These are phyloP conservation scores for Marronus borbonicus DNA, from an alignment of 2,888 invertebrate genomes.

Conservation along the genomic window DNA sequence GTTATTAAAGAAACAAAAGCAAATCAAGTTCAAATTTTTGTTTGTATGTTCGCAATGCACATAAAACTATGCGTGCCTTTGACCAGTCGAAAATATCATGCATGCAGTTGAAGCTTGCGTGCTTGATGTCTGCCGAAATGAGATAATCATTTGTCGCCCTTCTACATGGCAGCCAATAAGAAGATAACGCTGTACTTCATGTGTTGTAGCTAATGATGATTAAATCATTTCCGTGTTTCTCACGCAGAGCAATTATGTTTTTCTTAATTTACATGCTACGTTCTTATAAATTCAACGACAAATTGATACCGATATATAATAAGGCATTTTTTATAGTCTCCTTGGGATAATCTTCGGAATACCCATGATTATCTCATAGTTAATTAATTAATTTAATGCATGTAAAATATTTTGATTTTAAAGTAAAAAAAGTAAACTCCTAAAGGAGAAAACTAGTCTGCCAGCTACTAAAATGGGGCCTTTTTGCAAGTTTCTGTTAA, in stretches of 20 bases:
- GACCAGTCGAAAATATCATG: constrained; percentile 53
- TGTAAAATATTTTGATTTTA: no score
- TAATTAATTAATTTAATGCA: no score
- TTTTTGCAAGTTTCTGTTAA: no score
- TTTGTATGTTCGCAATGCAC: background rate
- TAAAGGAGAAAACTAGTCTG: no score
- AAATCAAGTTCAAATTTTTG: no score
- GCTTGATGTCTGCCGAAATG: constrained; percentile 63
- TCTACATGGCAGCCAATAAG: constrained; percentile 32
- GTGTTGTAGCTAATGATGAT: constrained; percentile 36
- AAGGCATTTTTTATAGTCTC: no score
- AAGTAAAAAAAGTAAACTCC: no score
- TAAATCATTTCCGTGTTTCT: constrained; percentile 40
- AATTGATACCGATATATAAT: no score
- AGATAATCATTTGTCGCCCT: constrained; percentile 61
- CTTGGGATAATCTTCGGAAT: no score
- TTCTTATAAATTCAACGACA: background rate
- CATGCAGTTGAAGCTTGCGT: constrained; percentile 61
- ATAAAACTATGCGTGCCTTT: constrained; percentile 53
- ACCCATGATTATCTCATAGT: no score
- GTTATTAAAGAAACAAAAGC: no score
- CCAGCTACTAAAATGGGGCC: no score
- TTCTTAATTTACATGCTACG: constrained; percentile 27
- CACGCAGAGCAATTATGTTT: constrained; percentile 40
- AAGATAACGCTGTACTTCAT: constrained; percentile 36